phyloP scores from a whole-genome alignment of 2,888 invertebrate genomes.

The Aphodius granarius region DNA sequence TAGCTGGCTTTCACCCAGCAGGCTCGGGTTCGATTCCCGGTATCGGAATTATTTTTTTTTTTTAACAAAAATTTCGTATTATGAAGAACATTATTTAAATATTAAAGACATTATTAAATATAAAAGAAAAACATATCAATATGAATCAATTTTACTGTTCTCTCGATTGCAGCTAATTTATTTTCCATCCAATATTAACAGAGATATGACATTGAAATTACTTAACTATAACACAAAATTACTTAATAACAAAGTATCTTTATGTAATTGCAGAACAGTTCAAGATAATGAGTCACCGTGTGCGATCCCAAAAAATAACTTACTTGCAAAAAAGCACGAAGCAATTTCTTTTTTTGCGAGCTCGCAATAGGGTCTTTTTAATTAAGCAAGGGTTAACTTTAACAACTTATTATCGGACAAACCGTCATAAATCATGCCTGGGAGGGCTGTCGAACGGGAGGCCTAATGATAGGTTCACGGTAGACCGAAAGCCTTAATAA shows the following conservation, averaged over 20 bases:
- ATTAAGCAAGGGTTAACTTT: not conserved
- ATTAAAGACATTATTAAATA: too few species aligned
- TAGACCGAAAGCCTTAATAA: not conserved
- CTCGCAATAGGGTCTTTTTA: not conserved
- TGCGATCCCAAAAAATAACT: not conserved
- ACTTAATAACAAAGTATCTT: not conserved
- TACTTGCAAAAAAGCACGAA: not conserved
- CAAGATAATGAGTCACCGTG: not conserved
- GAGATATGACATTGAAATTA: too few species aligned
- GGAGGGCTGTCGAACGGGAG: not conserved
- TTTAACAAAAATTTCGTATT: too few species aligned
- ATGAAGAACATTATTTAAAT: too few species aligned
- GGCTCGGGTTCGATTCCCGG: constrained; percentile 76
- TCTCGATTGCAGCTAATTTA: too few species aligned
- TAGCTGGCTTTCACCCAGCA: constrained; percentile 74
- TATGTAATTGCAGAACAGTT: not conserved
- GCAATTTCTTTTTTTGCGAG: not conserved
- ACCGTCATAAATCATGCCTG: not conserved
- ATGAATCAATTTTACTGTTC: too few species aligned
- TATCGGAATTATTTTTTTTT: too few species aligned
- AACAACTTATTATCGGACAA: not conserved
- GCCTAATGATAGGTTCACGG: not conserved
- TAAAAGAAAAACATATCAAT: too few species aligned
- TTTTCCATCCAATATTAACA: too few species aligned
- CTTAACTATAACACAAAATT: too few species aligned